phyloP scores from a whole-genome alignment of 2,797 vertebrate species.

The Myripristis murdjan region DNA sequence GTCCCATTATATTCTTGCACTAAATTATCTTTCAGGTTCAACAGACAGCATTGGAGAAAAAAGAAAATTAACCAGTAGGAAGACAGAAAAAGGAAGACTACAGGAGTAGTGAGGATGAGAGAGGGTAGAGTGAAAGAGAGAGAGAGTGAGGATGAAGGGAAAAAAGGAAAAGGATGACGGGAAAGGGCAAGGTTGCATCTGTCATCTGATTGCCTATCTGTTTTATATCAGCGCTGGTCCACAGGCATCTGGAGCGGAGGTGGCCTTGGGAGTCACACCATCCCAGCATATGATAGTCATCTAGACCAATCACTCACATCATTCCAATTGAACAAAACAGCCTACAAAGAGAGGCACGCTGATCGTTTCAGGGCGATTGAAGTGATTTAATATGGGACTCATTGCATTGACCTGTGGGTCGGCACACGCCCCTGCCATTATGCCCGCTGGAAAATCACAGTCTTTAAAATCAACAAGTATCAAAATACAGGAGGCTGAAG shows the following conservation, averaged over 20 bases:
- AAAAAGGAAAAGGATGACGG: conserved; percentile 4
- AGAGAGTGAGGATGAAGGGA: neutral
- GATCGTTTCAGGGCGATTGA: conserved; percentile 19
- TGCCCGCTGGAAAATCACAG: conserved; percentile 21
- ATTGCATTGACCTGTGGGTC: conserved; percentile 32
- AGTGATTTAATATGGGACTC: conserved; percentile 62
- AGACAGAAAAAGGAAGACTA: neutral
- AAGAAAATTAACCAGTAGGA: neutral
- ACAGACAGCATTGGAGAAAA: neutral
- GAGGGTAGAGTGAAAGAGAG: neutral
- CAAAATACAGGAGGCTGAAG: conserved; percentile 31
- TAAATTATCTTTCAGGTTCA: neutral
- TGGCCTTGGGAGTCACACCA: conserved; percentile 60
- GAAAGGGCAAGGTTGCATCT: conserved; percentile 50
- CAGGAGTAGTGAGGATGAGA: neutral
- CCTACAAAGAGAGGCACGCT: neutral
- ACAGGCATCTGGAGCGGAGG: conserved; percentile 60
- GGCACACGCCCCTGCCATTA: conserved; percentile 49
- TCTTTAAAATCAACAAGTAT: conserved; percentile 21
- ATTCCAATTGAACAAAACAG: neutral
- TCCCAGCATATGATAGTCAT: conserved; percentile 50
- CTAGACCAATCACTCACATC: conserved; percentile 1
- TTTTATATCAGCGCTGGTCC: conserved; percentile 54
- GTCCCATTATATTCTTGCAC: neutral
- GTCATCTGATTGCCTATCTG: conserved; percentile 52